Evolutionary conservation across 2,888 invertebrate species (phyloP).

Genomic region (Pimpla rufipes): DNA sequence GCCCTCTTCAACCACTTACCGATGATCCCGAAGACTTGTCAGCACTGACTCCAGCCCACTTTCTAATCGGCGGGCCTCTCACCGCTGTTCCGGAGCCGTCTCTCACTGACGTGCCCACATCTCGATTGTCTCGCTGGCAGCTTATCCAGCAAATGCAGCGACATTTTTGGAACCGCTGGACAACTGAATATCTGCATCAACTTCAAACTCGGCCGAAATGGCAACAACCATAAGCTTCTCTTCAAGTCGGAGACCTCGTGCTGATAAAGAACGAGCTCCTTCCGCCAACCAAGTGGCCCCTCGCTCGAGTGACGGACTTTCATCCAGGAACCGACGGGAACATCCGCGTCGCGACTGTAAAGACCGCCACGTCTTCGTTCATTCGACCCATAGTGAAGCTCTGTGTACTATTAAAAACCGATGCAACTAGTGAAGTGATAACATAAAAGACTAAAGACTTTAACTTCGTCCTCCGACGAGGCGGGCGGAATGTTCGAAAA

Average conservation of each 20-base stretch:
- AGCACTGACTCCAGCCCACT: conserved; percentile 36
- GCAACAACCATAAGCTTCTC: conserved; percentile 6
- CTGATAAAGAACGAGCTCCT: conserved; percentile 14
- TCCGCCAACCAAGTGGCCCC: conserved; percentile 24
- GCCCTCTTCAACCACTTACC: conserved; percentile 70
- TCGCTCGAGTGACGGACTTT: conserved; percentile 21
- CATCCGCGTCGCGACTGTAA: conserved; percentile 31
- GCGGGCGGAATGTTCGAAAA: conserved; percentile 30
- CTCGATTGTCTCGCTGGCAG: conserved; percentile 23
- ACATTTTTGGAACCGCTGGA: conserved; percentile 45
- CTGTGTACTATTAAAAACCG: conserved; percentile 14
- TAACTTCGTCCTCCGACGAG: conserved; percentile 44
- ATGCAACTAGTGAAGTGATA: conserved; percentile 5
- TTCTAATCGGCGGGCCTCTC: conserved; percentile 18
- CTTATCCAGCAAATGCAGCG: conserved; percentile 30
- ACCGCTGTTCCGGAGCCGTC: conserved; percentile 43
- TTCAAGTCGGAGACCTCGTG: conserved; percentile 24
- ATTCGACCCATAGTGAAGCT: conserved; percentile 39
- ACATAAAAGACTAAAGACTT: conserved; percentile 12
- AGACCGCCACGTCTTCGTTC: conserved; percentile 26
- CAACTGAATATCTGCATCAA: conserved; percentile 19
- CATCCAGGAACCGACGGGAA: conserved; percentile 22
- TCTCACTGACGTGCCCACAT: background rate
- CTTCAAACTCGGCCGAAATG: conserved; percentile 37
- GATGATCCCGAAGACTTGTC: conserved; percentile 56